Evolutionary conservation across 2,797 vertebrate species (phyloP), one percentile per base, ranked within the genome.

Genomic region (Crenuchus spilurus): DNA sequence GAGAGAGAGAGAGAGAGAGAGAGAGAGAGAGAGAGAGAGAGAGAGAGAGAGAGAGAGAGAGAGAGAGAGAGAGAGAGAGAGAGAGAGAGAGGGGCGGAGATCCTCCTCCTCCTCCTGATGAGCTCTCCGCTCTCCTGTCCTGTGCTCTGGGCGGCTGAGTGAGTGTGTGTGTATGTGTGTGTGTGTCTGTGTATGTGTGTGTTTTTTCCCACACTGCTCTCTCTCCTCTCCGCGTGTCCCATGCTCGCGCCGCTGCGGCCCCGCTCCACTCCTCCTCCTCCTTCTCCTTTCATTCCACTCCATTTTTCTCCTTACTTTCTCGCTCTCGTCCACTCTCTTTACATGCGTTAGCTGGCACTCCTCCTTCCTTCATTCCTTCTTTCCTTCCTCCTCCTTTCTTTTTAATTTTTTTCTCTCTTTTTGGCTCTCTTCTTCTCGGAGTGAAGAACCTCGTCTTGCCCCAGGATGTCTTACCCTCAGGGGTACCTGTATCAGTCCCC

Each of bases 401-500:
- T 54, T 52, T 16, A 67, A 62, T 55, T 54, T n/a, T 68, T 37
- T 30, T 57, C 35, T 71, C 44, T 57, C 28, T 42, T 60, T 71
- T 48, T 72, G 14, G 26, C 26, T 14, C 49, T 52, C 26, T 16
- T 24, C 24, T 62, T 67, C 85, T 85, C 84, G 88, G 86, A 88
- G 51, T 54, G 51, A 54, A 54, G 26, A 5, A 5, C 48, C 48
- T 51, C 48, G 85, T 76, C 78, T 77, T 77, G 70, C 83, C 84
- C 88, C 92, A 94, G 92, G 90, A 99, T 99, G 97, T 98, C 96
- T 89, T 98, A 99, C 94, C 97, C 97, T 94, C 97, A 99, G 96
- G 97, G 97, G 95, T 99, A 98, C 93, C 96, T 98, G 86, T 99
- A 99, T 92, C 97, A 98, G 94, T 96, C 97, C 86, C 95, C 97